Evolutionary conservation across 2,888 invertebrate species (phyloP), one percentile per base, ranked within the genome.

Genomic region (Globia sparganii): DNA sequence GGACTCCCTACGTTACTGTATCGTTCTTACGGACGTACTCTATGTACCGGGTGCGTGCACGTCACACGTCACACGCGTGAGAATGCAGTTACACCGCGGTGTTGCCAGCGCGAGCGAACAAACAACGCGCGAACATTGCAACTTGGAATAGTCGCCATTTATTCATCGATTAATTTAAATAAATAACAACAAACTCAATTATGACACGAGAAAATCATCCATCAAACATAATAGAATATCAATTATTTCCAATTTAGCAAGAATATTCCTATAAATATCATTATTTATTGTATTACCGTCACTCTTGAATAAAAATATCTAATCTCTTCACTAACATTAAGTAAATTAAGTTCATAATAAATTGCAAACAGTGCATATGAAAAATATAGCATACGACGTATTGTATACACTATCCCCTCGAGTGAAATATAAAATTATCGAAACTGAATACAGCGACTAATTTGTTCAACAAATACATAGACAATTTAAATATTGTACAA

Each of bases 271-370:
- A 96, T 95, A 96, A 96, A 96, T 96, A 96, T 95, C 93, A 94
- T 93, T 93, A 93, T 92, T 93, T 94, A 94, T 86, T 91, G 92
- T 94, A 94, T 96, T 95, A 94, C 94, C 95, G 94, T 95, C 95
- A 95, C 95, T 95, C 95, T 95, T 94, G 94, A 95, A 96, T 95
- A 96, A 95, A 94, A 95, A 96, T 95, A 95, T 95, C 95, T 95
- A 96, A 96, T 96, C 95, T 96, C 96, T 94, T 94, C 91, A 91
- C 94, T 95, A 94, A 92, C 90, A 93, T 94, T 94, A 95, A 94
- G 95, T 95, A 96, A 95, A 94, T 94, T 95, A 93, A 92, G 92
- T 94, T 95, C 91, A 94, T 94, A 91, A 93, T 92, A 94, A 91
- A 94, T 94, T 94, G 95, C 94, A 94, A 94, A 95, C 91, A 90